A percentile compares a stretch with the other conserved stretches of the same genome.
Conservation (phyloP, 2,797 vertebrate species). For the Pterois miles region DNA sequence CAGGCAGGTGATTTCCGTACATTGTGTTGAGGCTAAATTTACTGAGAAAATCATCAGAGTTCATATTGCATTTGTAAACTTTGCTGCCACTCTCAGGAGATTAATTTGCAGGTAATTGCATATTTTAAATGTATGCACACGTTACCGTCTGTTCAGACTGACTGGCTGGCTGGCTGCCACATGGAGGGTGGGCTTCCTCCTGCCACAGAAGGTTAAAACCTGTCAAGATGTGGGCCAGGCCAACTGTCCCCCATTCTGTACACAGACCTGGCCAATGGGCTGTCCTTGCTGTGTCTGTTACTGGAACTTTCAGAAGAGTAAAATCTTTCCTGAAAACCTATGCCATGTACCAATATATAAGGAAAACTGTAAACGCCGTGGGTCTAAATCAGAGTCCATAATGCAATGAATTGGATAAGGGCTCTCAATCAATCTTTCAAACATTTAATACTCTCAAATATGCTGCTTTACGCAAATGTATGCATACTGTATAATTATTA, state of each 20-base stretch:
- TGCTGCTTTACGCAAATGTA: no score
- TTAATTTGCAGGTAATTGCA: constrained; percentile 66
- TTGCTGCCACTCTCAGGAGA: constrained; percentile 51
- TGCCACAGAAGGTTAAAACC: constrained; percentile 68
- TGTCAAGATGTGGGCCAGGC: constrained; percentile 56
- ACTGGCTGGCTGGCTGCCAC: constrained; percentile 60
- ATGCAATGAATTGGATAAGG: no score
- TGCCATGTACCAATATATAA: not conserved
- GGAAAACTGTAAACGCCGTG: not conserved
- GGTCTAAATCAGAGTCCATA: not conserved
- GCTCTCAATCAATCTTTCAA: no score
- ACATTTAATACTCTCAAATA: no score
- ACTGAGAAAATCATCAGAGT: constrained; percentile 53
- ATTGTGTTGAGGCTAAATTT: constrained; percentile 45
- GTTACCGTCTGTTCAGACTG: constrained; percentile 60
- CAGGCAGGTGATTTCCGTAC: constrained; percentile 48
- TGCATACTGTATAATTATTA: no score
- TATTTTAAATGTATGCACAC: constrained; percentile 64
- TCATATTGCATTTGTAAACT: constrained; percentile 45
- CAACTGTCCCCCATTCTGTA: constrained; percentile 67
- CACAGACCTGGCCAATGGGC: constrained; percentile 27
- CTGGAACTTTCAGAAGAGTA: constrained; percentile 4
- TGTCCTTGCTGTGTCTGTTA: constrained; percentile 41
- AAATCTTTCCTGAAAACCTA: not conserved
- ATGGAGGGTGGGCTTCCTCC: constrained; percentile 49